These are phyloP conservation scores for Dipus sagitta DNA, from an alignment of 2,797 vertebrate genomes.

Conservation along the genomic window DNA sequence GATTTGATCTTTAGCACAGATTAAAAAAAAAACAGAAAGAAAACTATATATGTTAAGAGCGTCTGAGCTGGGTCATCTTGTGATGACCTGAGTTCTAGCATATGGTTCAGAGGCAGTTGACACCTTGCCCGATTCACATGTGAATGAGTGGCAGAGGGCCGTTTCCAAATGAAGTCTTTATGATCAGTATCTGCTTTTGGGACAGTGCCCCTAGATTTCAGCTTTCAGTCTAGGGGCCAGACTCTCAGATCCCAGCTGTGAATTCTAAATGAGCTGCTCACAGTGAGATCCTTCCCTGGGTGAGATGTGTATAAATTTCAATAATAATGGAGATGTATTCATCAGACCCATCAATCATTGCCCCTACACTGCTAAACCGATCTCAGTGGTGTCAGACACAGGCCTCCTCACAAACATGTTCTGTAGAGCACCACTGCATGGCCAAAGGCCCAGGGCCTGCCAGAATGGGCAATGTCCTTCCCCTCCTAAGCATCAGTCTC, in stretches of 20 bases:
- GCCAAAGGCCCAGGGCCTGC: neutral
- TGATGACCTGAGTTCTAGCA: fast-evolving
- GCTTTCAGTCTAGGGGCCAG: conserved; percentile 26
- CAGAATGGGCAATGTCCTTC: fast-evolving
- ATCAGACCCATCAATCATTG: conserved; percentile 71
- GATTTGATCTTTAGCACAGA: too few relatives aligned
- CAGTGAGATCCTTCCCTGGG: neutral
- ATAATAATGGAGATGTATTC: conserved; percentile 68
- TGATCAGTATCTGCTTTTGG: neutral
- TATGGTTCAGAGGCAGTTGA: neutral
- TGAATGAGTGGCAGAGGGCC: neutral
- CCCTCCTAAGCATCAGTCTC: neutral
- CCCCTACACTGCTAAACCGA: neutral
- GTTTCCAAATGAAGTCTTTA: neutral
- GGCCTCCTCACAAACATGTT: fast-evolving
- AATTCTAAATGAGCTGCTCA: conserved; percentile 45
- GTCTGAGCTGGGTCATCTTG: neutral
- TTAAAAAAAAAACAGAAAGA: neutral
- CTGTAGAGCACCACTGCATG: neutral
- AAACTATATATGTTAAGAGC: neutral
- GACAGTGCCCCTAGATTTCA: neutral
- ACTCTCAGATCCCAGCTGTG: conserved; percentile 48
- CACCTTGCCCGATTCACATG: neutral
- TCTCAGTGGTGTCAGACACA: conserved; percentile 51
- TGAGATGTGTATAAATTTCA: conserved; percentile 69